Percentiles rank a stretch among this genome's conserved stretches.
phyloP scores from a whole-genome alignment of 2,797 vertebrate species.

The Decapterus maruadsi region DNA sequence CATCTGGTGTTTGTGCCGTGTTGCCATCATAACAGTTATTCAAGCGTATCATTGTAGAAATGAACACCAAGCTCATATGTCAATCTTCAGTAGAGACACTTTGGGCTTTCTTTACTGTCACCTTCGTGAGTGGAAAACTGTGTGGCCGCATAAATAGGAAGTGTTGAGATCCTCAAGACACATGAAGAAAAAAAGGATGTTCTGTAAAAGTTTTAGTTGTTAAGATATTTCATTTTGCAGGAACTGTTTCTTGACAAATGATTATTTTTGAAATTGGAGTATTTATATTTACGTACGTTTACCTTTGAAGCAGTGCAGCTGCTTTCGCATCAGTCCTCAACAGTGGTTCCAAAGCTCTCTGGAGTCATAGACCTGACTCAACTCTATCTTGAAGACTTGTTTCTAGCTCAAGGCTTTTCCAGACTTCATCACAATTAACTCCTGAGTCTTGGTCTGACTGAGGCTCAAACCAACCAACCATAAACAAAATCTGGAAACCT shows the following conservation, averaged over 20 bases:
- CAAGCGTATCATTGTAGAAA: constrained; percentile 81
- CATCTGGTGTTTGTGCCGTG: constrained; percentile 83
- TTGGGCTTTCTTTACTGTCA: constrained; percentile 53
- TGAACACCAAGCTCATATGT: constrained; percentile 74
- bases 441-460: too few relatives aligned
- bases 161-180: not conserved
- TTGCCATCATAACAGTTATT: constrained; percentile 82
- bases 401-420: too few relatives aligned
- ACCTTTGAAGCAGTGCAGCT: too few relatives aligned
- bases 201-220: not conserved
- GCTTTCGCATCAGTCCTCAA: too few relatives aligned
- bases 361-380: too few relatives aligned
- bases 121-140: constrained; percentile 49
- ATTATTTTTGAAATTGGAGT: too few relatives aligned
- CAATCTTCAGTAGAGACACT: constrained; percentile 73
- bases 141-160: not conserved
- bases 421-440: too few relatives aligned
- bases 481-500: too few relatives aligned
- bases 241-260: not conserved
- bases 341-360: too few relatives aligned
- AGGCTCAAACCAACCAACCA: too few relatives aligned
- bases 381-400: too few relatives aligned
- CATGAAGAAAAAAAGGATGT: not conserved
- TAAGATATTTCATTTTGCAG: not conserved
- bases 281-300: too few relatives aligned